phyloP scores from a whole-genome alignment of 1,140 invertebrate species.

The Monochamus saltuarius region DNA sequence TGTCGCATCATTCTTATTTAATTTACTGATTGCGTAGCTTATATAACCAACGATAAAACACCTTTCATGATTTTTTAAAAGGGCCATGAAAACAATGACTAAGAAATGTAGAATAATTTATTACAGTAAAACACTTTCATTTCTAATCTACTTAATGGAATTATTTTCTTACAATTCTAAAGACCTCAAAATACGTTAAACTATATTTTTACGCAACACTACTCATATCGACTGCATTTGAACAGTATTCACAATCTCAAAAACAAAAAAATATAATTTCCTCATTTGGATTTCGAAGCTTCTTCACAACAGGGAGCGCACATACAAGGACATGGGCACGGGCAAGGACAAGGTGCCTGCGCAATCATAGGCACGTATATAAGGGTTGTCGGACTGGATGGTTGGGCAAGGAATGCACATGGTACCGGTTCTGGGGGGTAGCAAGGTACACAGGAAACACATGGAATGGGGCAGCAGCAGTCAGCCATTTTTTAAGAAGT shows the following conservation, averaged over 20 bases:
- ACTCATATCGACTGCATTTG: not conserved
- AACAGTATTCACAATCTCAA: too few species aligned
- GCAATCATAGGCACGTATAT: slow-evolving; percentile 16
- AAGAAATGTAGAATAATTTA: too few species aligned
- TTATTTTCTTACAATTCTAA: too few species aligned
- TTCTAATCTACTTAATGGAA: too few species aligned
- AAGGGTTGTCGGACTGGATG: slow-evolving; percentile 22
- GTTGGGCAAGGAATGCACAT: slow-evolving; percentile 25
- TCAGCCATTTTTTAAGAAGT: slow-evolving; percentile 23
- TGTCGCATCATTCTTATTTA: too few species aligned
- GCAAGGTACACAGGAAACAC: slow-evolving; percentile 24
- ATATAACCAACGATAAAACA: too few species aligned
- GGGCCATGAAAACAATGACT: too few species aligned
- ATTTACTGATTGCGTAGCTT: too few species aligned
- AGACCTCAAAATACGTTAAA: not conserved
- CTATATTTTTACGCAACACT: not conserved
- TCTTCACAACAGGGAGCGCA: not conserved
- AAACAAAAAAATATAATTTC: too few species aligned
- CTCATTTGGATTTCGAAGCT: not conserved
- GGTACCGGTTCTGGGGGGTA: slow-evolving; percentile 21
- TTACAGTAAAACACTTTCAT: too few species aligned
- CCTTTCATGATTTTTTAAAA: too few species aligned
- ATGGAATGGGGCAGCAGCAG: slow-evolving; percentile 23
- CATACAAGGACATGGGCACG: slow-evolving; percentile 20
- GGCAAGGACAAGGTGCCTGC: slow-evolving; percentile 21